Conservation (phyloP, 2,888 invertebrate species). For the Limnephilus auricula region DNA sequence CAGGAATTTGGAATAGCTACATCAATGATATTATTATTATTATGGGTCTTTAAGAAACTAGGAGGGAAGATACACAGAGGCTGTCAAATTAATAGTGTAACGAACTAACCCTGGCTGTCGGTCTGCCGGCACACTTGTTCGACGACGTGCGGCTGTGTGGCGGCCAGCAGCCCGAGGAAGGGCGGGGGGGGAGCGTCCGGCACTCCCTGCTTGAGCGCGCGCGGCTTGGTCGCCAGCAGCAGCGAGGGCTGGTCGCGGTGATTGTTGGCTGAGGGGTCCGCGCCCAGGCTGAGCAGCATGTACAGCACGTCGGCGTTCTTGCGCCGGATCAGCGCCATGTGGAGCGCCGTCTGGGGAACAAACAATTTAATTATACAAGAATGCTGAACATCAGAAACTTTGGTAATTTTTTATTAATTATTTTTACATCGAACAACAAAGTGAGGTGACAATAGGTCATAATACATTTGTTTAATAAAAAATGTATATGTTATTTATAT, state of each 20-base stretch:
- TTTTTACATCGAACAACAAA: too few relatives aligned
- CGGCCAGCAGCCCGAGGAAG: constrained; percentile 38
- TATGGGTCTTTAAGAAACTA: too few relatives aligned
- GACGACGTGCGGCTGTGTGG: not conserved
- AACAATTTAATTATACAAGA: not conserved
- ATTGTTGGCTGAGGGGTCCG: constrained; percentile 3
- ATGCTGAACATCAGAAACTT: not conserved
- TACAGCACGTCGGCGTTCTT: not conserved
- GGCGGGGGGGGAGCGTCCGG: constrained; percentile 43
- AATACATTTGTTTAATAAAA: too few relatives aligned
- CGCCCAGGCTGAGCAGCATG: constrained; percentile 39
- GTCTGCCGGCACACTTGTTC: constrained; percentile 48
- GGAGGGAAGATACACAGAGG: too few relatives aligned
- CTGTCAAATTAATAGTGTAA: constrained; percentile 60
- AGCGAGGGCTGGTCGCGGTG: constrained; percentile 29
- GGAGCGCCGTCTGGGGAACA: constrained; percentile 58
- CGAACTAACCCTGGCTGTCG: constrained; percentile 52
- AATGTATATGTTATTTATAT: too few relatives aligned
- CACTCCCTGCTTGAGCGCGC: constrained; percentile 63
- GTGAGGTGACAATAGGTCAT: too few relatives aligned
- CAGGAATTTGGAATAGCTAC: too few relatives aligned
- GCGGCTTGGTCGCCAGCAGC: constrained; percentile 15
- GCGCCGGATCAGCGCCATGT: constrained; percentile 4
- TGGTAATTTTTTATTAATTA: too few relatives aligned
- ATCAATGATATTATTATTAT: too few relatives aligned